Percentiles rank a stretch among this genome's conserved stretches.
phyloP scores from a whole-genome alignment of 1,140 invertebrate species.

The Schlechtendalia chinensis region DNA sequence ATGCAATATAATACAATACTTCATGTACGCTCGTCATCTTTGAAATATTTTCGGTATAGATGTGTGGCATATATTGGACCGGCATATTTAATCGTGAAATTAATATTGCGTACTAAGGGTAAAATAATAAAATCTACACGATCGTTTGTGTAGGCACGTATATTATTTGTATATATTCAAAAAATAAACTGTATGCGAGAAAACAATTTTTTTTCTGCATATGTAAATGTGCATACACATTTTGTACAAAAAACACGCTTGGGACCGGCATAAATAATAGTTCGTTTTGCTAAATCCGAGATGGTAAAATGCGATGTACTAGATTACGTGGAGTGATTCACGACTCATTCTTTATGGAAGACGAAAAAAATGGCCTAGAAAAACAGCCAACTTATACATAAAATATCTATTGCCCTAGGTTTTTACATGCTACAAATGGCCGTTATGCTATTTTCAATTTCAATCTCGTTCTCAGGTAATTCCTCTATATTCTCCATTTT shows the following conservation, averaged over 20 bases:
- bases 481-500: background rate
- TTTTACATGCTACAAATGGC: conserved; percentile 8
- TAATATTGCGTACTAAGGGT: no score
- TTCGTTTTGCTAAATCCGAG: conserved; percentile 27
- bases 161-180: background rate
- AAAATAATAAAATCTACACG: no score
- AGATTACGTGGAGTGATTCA: conserved; percentile 23
- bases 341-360: background rate
- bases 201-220: background rate
- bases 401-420: conserved; percentile 9
- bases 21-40: no score
- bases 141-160: background rate
- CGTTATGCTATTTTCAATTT: conserved; percentile 2
- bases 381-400: background rate
- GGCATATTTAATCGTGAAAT: no score
- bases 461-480: background rate
- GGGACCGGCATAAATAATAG: conserved; percentile 23
- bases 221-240: background rate
- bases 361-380: background rate
- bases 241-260: background rate
- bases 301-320: conserved; percentile 35
- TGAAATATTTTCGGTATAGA: background rate
- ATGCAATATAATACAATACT: no score
- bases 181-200: background rate
- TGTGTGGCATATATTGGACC: background rate